phyloP scores from a whole-genome alignment of 2,797 vertebrate species.

The Galagoides demidoff region DNA sequence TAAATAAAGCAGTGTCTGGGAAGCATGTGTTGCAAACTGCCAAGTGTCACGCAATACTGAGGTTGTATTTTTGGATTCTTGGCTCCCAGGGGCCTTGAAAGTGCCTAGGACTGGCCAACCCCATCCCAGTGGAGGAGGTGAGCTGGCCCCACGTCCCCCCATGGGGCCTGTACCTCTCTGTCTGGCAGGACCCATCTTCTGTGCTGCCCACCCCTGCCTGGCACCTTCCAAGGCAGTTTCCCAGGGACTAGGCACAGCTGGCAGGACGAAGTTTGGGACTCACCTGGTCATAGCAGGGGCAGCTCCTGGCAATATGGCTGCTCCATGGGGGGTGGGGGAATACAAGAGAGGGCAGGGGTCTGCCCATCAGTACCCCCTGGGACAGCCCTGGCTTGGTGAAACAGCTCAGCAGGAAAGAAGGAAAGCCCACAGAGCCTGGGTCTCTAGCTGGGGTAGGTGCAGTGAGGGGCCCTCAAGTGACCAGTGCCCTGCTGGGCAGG shows the following conservation, averaged over 20 bases:
- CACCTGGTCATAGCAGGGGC: not conserved
- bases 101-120: fast-evolving
- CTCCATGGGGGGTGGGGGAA: not conserved
- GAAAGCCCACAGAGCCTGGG: not conserved
- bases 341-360: not conserved
- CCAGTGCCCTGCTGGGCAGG: not conserved
- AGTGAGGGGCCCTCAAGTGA: not conserved
- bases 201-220: not conserved
- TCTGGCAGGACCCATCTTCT: not conserved
- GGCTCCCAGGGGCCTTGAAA: not conserved
- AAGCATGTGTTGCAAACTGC: not conserved
- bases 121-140: not conserved
- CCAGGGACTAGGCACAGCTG: not conserved
- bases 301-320: not conserved
- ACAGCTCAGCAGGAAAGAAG: not conserved
- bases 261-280: not conserved
- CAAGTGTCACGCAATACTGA: fast-evolving
- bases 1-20: not conserved
- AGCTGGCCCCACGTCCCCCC: not conserved
- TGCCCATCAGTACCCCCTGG: no score
- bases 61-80: not conserved
- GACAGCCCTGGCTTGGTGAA: not conserved
- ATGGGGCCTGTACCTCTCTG: not conserved
- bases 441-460: not conserved
- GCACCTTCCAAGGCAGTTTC: not conserved